phyloP scores from a whole-genome alignment of 2,113 vertebrate species.

The Mobula hypostoma region DNA sequence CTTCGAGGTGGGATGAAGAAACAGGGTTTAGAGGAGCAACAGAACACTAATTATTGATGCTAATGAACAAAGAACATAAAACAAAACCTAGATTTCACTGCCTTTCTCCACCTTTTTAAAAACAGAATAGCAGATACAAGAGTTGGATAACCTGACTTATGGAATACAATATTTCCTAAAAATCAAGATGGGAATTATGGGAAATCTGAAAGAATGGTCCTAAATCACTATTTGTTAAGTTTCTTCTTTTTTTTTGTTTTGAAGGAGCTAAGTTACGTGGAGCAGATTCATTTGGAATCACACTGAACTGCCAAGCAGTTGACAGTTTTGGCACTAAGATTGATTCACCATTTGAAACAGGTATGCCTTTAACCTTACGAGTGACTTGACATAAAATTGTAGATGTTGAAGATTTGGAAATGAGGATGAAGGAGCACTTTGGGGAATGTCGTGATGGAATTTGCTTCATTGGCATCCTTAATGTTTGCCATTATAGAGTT shows the following conservation, averaged over 20 bases:
- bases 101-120: background rate
- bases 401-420: background rate
- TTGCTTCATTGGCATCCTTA: background rate
- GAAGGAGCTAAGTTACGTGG: background rate
- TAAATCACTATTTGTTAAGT: background rate
- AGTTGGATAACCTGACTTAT: background rate
- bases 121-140: background rate
- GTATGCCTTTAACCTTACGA: background rate
- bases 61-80: background rate
- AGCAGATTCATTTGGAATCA: background rate
- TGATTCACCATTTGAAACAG: background rate
- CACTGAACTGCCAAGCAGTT: background rate
- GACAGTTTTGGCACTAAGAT: background rate
- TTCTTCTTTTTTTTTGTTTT: background rate
- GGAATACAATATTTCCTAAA: background rate
- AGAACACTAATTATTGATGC: background rate
- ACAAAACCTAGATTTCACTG: background rate
- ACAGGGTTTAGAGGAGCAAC: background rate
- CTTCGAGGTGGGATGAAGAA: background rate
- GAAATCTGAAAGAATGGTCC: background rate
- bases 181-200: background rate
- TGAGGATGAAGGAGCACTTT: no score
- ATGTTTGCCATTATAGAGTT: background rate
- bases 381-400: background rate
- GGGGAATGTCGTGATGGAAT: background rate